These are phyloP conservation scores for Enhydra lutris DNA, from an alignment of 2,113 vertebrate genomes.

Conservation along the genomic window DNA sequence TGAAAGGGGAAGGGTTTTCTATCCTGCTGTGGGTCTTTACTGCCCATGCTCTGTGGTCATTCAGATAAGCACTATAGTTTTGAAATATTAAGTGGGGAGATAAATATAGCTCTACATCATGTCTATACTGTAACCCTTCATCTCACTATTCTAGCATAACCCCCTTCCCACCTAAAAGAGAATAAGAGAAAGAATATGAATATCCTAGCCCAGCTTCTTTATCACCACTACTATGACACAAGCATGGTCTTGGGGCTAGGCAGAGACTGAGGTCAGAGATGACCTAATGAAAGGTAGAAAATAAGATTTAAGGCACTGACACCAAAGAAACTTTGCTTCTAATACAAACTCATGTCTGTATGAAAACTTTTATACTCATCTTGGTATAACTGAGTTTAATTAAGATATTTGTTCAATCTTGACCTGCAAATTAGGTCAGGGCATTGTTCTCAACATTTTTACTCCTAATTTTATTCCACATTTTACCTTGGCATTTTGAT, in stretches of 20 bases:
- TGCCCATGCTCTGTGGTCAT: not conserved
- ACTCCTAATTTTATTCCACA: not conserved
- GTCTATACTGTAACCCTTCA: not conserved
- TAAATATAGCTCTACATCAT: not conserved
- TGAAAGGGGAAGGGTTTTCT: not conserved
- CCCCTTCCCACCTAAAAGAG: not conserved
- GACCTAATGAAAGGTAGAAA: not conserved
- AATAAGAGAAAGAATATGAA: not conserved
- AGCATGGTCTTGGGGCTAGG: not conserved
- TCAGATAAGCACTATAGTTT: not conserved
- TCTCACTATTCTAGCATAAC: not conserved
- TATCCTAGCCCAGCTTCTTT: not conserved
- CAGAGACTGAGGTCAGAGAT: not conserved
- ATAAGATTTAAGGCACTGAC: not conserved
- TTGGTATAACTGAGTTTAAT: not conserved
- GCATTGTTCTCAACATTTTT: not conserved
- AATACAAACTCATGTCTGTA: not conserved
- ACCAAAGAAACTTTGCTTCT: not conserved
- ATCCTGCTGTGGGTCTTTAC: not conserved
- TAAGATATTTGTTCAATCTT: not conserved
- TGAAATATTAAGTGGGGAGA: not conserved
- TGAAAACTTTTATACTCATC: not conserved
- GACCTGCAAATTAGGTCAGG: not conserved
- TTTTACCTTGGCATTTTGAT: not conserved
- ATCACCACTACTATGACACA: not conserved